These are phyloP conservation scores for Spea multiplicata DNA, from an alignment of 2,113 vertebrate genomes.

Conservation along the genomic window DNA sequence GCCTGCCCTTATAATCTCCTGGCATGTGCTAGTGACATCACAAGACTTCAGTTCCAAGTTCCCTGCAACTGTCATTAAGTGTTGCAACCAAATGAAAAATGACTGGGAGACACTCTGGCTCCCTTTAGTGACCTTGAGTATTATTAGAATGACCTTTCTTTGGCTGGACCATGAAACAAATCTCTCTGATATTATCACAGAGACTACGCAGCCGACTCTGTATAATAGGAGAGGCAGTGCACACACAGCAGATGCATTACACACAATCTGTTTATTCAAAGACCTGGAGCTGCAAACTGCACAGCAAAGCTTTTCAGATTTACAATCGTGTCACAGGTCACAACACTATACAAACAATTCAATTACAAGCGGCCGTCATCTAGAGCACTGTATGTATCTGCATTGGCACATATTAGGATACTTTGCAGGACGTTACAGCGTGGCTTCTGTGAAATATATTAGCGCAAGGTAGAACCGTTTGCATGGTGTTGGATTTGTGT, in stretches of 20 bases:
- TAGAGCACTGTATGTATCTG: too few species aligned
- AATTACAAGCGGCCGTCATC: too few species aligned
- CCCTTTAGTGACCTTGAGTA: conserved; percentile 77
- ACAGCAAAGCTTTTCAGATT: not conserved
- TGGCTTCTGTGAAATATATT: too few species aligned
- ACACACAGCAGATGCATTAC: conserved; percentile 12
- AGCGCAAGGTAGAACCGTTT: too few species aligned
- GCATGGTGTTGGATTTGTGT: too few species aligned
- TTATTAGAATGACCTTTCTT: conserved; percentile 84
- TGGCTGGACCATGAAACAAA: conserved; percentile 73
- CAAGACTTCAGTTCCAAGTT: conserved; percentile 76
- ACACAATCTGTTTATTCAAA: conserved; percentile 20
- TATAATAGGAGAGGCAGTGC: conserved; percentile 27
- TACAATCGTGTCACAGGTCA: not conserved
- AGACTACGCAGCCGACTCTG: conserved; percentile 53
- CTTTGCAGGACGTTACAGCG: too few species aligned
- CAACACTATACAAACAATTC: not conserved
- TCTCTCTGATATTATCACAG: conserved; percentile 76
- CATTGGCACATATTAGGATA: too few species aligned
- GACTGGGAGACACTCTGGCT: conserved; percentile 81
- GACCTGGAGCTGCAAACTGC: conserved; percentile 12
- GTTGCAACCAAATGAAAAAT: conserved; percentile 82
- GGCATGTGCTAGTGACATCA: conserved; percentile 81
- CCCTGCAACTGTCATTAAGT: conserved; percentile 82
- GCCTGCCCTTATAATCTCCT: conserved; percentile 78